These are phyloP conservation scores for Drosophila saltans DNA, from an alignment of 1,140 invertebrate species.

Conservation along the genomic window DNA sequence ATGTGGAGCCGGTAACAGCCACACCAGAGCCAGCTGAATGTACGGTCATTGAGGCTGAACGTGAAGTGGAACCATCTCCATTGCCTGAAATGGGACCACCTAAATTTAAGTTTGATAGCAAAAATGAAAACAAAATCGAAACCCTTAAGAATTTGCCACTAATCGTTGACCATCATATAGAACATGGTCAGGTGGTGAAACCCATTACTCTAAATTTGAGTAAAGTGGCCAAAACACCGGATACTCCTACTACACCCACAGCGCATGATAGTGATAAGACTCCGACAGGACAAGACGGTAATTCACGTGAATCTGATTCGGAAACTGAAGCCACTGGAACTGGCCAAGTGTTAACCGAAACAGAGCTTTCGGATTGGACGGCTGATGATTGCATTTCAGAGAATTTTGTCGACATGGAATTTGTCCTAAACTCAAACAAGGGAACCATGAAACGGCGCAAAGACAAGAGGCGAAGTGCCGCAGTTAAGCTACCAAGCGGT, in stretches of 20 bases:
- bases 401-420: constrained; percentile 88
- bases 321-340: constrained; percentile 87
- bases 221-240: constrained; percentile 59
- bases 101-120: constrained; percentile 75
- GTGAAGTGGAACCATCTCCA: constrained; percentile 31
- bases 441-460: constrained; percentile 84
- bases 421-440: constrained; percentile 85
- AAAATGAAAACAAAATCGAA: constrained; percentile 82
- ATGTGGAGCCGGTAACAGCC: constrained; percentile 71
- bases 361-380: constrained; percentile 93
- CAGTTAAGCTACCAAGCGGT: constrained; percentile 69
- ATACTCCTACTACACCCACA: constrained; percentile 72
- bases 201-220: constrained; percentile 68
- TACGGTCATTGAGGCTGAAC: constrained; percentile 66
- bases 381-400: constrained; percentile 90
- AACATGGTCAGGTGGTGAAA: constrained; percentile 68
- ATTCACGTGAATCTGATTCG: constrained; percentile 77
- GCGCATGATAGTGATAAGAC: constrained; percentile 78
- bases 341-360: constrained; percentile 90
- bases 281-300: constrained; percentile 61
- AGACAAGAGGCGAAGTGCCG: constrained; percentile 73
- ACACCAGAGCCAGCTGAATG: constrained; percentile 74
- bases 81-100: constrained; percentile 72
- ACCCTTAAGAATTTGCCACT: constrained; percentile 78
- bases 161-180: constrained; percentile 62